These are phyloP conservation scores for Phoronis australis DNA, from an alignment of 2,888 invertebrate species.

Conservation along the genomic window DNA sequence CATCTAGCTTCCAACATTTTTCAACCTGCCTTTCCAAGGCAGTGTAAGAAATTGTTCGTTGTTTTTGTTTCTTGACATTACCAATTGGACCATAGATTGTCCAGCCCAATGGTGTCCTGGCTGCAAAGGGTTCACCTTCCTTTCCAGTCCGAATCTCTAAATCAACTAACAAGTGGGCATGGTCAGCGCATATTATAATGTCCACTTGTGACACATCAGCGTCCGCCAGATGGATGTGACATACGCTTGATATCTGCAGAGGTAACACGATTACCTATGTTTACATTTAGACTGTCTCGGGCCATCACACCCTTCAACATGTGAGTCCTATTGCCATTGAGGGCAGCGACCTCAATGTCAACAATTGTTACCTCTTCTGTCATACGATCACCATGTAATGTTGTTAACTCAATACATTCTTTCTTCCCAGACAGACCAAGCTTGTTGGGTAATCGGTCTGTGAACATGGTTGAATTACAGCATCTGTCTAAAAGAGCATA, in stretches of 20 bases:
- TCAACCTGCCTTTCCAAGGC: neutral
- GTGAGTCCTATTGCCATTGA: neutral
- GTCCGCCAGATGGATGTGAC: constrained; percentile 2
- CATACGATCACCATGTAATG: neutral
- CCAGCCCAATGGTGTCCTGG: constrained; percentile 11
- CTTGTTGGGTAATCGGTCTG: neutral
- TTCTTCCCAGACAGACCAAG: neutral
- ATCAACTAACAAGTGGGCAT: neutral
- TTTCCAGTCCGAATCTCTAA: constrained; percentile 6
- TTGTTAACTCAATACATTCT: neutral
- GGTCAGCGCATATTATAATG: constrained; percentile 9
- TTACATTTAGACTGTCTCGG: neutral
- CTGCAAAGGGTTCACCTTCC: constrained; percentile 9
- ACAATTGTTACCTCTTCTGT: neutral
- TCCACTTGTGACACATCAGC: constrained; percentile 2
- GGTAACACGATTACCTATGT: neutral
- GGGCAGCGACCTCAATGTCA: neutral
- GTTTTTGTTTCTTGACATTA: no score
- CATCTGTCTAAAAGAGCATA: constrained; percentile 3
- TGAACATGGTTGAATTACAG: constrained; percentile 1
- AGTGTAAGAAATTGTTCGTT: no score
- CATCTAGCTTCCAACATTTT: neutral
- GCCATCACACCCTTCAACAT: neutral
- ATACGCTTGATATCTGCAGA: neutral
- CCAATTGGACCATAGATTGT: constrained; percentile 7